Percentiles rank a stretch among this genome's conserved stretches.
phyloP scores from a whole-genome alignment of 2,888 invertebrate species.

The Nudaria mundana region DNA sequence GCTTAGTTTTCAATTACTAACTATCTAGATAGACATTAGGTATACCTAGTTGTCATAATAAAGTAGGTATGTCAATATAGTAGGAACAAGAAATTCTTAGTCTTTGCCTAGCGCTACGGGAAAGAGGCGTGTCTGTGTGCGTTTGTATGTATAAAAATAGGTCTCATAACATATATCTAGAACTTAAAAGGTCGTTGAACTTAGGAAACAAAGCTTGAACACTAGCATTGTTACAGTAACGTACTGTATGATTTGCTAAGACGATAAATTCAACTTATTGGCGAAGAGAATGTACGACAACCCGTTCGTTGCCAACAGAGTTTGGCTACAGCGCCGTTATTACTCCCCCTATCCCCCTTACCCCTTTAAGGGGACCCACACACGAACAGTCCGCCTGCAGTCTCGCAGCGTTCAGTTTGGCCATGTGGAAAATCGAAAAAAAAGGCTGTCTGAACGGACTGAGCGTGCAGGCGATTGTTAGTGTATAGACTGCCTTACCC shows the following conservation, averaged over 20 bases:
- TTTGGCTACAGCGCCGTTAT: constrained; percentile 8
- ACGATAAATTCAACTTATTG: constrained; percentile 10
- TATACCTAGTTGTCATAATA: too few relatives aligned
- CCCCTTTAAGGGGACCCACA: too few relatives aligned
- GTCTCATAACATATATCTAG: neutral
- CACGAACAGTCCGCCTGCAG: too few relatives aligned
- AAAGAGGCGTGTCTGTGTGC: neutral
- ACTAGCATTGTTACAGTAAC: constrained; percentile 2
- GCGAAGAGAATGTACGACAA: constrained; percentile 2
- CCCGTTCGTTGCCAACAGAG: constrained; percentile 8
- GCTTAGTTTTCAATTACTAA: too few relatives aligned
- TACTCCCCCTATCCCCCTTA: too few relatives aligned
- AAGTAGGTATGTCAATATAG: too few relatives aligned
- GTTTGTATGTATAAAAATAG: neutral
- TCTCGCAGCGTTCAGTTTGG: too few relatives aligned
- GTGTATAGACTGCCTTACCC: neutral
- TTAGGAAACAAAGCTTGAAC: constrained; percentile 3
- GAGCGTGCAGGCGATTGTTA: too few relatives aligned
- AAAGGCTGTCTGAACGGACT: too few relatives aligned
- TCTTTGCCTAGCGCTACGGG: neutral
- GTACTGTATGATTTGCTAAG: constrained; percentile 1
- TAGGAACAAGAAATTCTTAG: too few relatives aligned
- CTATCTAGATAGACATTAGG: too few relatives aligned
- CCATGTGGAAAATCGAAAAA: too few relatives aligned
- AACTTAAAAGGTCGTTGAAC: constrained; percentile 4